Evolutionary conservation across 2,888 invertebrate genomes (phyloP), one percentile per base, ranked within the genome.

Genomic region (Megamerina dolium): DNA sequence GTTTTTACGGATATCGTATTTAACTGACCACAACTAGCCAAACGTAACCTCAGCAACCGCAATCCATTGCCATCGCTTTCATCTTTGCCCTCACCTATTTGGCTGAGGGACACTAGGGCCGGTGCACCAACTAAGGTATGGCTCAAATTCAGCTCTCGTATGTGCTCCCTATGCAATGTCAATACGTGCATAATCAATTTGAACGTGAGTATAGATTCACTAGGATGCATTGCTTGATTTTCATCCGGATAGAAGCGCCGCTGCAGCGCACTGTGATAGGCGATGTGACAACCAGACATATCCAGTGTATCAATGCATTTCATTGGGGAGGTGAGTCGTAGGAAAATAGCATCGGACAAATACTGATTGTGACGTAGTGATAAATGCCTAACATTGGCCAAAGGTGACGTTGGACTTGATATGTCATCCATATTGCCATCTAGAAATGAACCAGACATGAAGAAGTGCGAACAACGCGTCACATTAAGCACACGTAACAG

Each of bases 131-230:
- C 80, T 1, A 82, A 68, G 2, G 85, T 87, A 43, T 77, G 74
- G 46, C 83, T 81, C 49, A 87, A 79, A 53, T 80, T 74, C 18
- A 87, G 64, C 8, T 73, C 73, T 52, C 78, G 81, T 14, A 87
- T 69, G 26, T 70, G 69, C 29, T 64, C 58, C 5, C 78, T 76
- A 58, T 77, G 77, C 2, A 69, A 64, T 38, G 68, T 66, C 35
- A 85, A 72, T 51, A 78, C 79, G 48, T 76, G 74, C 35, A 80
- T 60, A 21, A 86, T 72, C 58, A 81, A 82, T 52, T 77, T 75
- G 59, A 85, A 87, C 27, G 86, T 85, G 19, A 87, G 64, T 3
- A 86, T 80, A 56, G 81, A 81, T 56, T 83, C 82, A 34, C 82
- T 85, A 45, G 80, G 78, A 58, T 72, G 60, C 17, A 57, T 52